These are phyloP conservation scores for Bubo bubo DNA, from an alignment of 2,113 vertebrate species.

Conservation along the genomic window DNA sequence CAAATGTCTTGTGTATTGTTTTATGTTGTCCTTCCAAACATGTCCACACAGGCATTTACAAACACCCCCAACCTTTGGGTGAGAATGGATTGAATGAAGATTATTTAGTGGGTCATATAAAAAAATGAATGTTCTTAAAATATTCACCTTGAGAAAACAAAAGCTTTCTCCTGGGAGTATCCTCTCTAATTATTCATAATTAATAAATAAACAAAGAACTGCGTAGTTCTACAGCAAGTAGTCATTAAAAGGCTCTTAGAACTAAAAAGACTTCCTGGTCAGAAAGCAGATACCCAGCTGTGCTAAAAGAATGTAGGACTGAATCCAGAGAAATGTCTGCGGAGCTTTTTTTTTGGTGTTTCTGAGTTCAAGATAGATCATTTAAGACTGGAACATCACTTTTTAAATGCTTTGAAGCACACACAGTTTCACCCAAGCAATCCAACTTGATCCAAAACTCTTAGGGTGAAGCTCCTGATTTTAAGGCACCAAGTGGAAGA, in stretches of 20 bases:
- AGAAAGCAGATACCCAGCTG: slow-evolving; percentile 52
- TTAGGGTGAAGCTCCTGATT: background rate
- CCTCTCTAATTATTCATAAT: slow-evolving; percentile 59
- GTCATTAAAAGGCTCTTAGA: slow-evolving; percentile 55
- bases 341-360: background rate
- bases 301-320: slow-evolving; percentile 28
- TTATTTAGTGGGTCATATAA: background rate
- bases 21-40: background rate
- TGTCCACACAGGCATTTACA: background rate
- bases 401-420: background rate
- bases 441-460: background rate
- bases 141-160: background rate
- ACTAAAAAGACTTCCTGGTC: slow-evolving; percentile 49
- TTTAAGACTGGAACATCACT: background rate
- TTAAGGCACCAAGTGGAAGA: background rate
- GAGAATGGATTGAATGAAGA: background rate
- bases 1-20: background rate
- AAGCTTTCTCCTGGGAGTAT: background rate
- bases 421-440: background rate
- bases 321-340: background rate
- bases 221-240: slow-evolving; percentile 19
- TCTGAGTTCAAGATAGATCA: background rate
- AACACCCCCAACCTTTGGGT: background rate
- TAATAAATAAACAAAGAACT: slow-evolving; percentile 63
- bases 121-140: background rate